These are phyloP conservation scores for Drosophila putrida DNA, from an alignment of 2,888 invertebrate species.

Conservation along the genomic window DNA sequence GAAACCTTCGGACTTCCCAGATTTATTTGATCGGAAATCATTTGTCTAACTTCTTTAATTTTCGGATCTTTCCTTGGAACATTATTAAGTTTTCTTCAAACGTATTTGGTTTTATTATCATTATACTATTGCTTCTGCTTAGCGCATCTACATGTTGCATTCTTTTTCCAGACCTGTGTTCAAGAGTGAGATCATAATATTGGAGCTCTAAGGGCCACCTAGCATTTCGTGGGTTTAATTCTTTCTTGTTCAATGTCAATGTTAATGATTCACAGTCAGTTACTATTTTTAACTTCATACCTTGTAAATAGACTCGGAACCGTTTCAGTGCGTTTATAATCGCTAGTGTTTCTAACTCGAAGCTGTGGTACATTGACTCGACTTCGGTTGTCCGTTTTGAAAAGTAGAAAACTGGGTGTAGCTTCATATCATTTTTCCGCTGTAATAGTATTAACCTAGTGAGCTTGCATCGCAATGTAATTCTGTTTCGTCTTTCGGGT, in stretches of 20 bases:
- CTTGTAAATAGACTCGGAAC: background rate
- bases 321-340: background rate
- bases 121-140: too few relatives aligned
- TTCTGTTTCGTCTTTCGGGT: slow-evolving; percentile 4
- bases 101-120: too few relatives aligned
- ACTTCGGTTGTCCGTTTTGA: background rate
- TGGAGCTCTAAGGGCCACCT: background rate
- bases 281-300: background rate
- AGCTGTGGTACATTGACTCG: background rate
- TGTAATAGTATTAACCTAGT: slow-evolving; percentile 7
- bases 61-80: too few relatives aligned
- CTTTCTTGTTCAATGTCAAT: background rate
- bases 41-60: too few relatives aligned
- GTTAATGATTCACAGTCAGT: background rate
- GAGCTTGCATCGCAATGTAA: slow-evolving; percentile 10
- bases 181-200: too few relatives aligned
- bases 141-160: too few relatives aligned
- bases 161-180: too few relatives aligned
- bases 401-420: slow-evolving; percentile 14
- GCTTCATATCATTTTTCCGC: slow-evolving; percentile 1
- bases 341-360: background rate
- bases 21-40: too few relatives aligned
- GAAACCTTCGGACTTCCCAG: too few relatives aligned
- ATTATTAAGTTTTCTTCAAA: too few relatives aligned
- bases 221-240: background rate